Evolutionary conservation across 2,888 invertebrate genomes (phyloP).

Genomic region (Acronicta psi): DNA sequence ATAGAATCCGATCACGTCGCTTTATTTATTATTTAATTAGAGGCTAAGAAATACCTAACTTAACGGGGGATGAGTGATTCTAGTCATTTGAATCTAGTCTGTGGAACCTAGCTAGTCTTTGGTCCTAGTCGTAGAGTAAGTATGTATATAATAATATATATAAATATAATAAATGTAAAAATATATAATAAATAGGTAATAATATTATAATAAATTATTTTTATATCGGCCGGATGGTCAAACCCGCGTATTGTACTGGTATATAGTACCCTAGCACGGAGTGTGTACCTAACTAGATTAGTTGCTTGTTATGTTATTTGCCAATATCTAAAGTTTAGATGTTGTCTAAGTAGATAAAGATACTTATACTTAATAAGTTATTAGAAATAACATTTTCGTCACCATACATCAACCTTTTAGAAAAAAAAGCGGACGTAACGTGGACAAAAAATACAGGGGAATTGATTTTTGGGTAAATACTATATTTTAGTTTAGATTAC

Average conservation of each 20-base stretch:
- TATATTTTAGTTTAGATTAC: too few relatives aligned
- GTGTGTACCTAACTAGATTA: constrained; percentile 46
- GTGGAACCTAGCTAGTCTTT: constrained; percentile 49
- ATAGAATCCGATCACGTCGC: constrained; percentile 75
- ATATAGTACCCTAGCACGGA: constrained; percentile 47
- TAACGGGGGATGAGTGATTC: constrained; percentile 74
- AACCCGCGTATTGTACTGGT: constrained; percentile 17
- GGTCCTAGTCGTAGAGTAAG: constrained; percentile 46
- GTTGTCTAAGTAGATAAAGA: constrained; percentile 3
- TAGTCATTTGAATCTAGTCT: constrained; percentile 75
- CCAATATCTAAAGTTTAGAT: constrained; percentile 17
- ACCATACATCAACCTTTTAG: too few relatives aligned
- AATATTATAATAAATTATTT: constrained; percentile 54
- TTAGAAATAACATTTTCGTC: constrained; percentile 10
- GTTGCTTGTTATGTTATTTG: constrained; percentile 21
- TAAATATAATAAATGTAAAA: too few relatives aligned
- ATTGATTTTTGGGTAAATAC: too few relatives aligned
- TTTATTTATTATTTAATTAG: constrained; percentile 64
- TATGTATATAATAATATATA: constrained; percentile 13
- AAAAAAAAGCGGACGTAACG: too few relatives aligned
- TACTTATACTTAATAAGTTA: constrained; percentile 2
- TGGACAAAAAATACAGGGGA: too few relatives aligned
- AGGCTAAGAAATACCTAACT: constrained; percentile 33
- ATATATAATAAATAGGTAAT: constrained; percentile 1
- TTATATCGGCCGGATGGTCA: constrained; percentile 36